These are phyloP conservation scores for Acanthacorydalis orientalis DNA, from an alignment of 2,888 invertebrate species.

Conservation along the genomic window DNA sequence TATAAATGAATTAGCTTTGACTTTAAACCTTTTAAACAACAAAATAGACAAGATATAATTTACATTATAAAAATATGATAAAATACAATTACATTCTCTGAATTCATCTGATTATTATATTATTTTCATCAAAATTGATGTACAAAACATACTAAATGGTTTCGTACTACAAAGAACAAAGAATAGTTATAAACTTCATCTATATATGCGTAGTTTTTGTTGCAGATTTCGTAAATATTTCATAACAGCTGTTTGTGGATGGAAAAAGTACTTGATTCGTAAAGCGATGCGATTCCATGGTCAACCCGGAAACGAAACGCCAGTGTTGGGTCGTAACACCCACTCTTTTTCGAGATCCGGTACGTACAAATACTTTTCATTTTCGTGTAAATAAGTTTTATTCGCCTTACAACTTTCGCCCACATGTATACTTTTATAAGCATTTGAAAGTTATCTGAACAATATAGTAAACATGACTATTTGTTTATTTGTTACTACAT, in stretches of 20 bases:
- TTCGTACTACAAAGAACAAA: slow-evolving; percentile 4
- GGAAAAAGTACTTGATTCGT: slow-evolving; percentile 21
- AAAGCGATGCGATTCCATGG: slow-evolving; percentile 4
- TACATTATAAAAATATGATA: too few relatives aligned
- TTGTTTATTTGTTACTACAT: too few relatives aligned
- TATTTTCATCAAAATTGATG: too few relatives aligned
- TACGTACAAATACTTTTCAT: slow-evolving; percentile 2
- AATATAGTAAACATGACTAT: background rate
- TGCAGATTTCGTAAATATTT: slow-evolving; percentile 53
- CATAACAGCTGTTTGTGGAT: slow-evolving; percentile 48
- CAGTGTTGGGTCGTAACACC: slow-evolving; percentile 10
- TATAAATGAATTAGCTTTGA: too few relatives aligned
- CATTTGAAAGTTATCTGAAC: background rate
- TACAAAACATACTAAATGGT: background rate
- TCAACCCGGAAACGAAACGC: slow-evolving; percentile 8
- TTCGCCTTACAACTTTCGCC: background rate
- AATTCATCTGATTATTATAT: too few relatives aligned
- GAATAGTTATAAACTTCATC: background rate
- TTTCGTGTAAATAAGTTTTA: background rate
- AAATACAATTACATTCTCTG: too few relatives aligned
- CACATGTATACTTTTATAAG: background rate
- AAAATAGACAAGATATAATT: too few relatives aligned
- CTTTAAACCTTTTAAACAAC: too few relatives aligned
- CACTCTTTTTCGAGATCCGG: slow-evolving; percentile 15
- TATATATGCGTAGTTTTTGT: slow-evolving; percentile 10